phyloP scores from a whole-genome alignment of 2,797 vertebrate genomes.

The Myotis vivesi region DNA sequence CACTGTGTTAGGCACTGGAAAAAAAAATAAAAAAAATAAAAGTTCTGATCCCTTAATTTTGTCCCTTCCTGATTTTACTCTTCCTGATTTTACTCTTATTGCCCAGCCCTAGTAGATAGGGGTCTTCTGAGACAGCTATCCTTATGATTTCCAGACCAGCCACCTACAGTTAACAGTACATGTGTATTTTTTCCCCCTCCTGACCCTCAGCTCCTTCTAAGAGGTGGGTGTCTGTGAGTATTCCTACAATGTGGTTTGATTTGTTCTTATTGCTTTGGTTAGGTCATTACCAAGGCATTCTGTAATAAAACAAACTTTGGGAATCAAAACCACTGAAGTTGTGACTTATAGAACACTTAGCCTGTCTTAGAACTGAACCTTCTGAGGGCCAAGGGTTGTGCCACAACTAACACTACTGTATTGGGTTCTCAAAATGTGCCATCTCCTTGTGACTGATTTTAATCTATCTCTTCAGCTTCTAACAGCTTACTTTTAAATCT shows the following conservation, averaged over 20 bases:
- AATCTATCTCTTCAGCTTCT: not conserved
- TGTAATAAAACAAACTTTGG: not conserved
- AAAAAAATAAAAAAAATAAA: too few relatives aligned
- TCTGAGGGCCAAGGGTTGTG: not conserved
- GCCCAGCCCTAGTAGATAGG: not conserved
- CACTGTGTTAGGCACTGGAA: too few relatives aligned
- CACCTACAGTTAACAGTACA: not conserved
- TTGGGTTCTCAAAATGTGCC: not conserved
- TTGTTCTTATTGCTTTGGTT: not conserved
- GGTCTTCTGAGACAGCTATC: not conserved
- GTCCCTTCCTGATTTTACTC: not conserved
- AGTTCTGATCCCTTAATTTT: not conserved
- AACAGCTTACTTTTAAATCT: slow-evolving; percentile 61
- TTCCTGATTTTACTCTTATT: not conserved
- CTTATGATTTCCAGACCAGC: not conserved
- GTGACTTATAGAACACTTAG: not conserved
- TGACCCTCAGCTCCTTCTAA: not conserved
- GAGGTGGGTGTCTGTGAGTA: not conserved
- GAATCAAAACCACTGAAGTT: slow-evolving; percentile 3
- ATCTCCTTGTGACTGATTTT: not conserved
- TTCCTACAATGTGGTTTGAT: not conserved
- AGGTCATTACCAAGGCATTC: not conserved
- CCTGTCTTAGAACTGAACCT: not conserved
- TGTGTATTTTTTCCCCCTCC: not conserved
- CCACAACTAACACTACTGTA: not conserved